Conservation (phyloP, 2,888 invertebrate genomes). For the Caenorhabditis panamensis region DNA sequence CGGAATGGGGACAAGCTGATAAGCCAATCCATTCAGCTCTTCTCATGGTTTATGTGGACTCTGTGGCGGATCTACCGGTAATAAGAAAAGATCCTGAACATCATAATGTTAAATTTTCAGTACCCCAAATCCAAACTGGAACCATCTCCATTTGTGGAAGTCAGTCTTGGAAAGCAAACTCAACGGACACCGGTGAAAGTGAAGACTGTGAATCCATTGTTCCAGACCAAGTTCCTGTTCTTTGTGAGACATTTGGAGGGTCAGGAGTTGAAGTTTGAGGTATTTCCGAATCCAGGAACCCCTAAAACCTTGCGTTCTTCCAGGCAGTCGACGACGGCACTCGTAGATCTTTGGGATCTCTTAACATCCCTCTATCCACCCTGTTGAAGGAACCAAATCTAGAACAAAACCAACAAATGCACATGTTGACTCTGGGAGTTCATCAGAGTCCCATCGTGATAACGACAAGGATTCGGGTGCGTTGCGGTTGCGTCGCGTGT, state of each 20-base stretch:
- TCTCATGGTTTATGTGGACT: constrained; percentile 92
- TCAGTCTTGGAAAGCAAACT: constrained; percentile 88
- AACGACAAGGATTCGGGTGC: constrained; percentile 77
- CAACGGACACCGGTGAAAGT: constrained; percentile 79
- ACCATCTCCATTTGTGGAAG: constrained; percentile 90
- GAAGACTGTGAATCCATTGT: constrained; percentile 91
- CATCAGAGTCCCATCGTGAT: constrained; percentile 79
- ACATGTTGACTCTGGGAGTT: constrained; percentile 77
- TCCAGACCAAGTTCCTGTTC: constrained; percentile 95
- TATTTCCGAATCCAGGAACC: constrained; percentile 40
- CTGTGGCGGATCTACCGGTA: constrained; percentile 93
- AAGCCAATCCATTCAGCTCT: constrained; percentile 83
- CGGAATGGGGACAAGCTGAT: constrained; percentile 75
- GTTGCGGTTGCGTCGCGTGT: constrained; percentile 30
- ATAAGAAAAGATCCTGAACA: too few relatives aligned
- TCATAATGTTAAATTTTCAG: constrained; percentile 57
- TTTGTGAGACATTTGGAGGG: constrained; percentile 93
- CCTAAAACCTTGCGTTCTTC: constrained; percentile 17
- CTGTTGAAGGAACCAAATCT: constrained; percentile 79
- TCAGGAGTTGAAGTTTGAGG: constrained; percentile 89
- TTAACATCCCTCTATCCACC: constrained; percentile 71
- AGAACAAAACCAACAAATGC: constrained; percentile 79
- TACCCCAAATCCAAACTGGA: constrained; percentile 82
- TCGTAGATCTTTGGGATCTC: constrained; percentile 72
- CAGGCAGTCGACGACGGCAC: constrained; percentile 80